These are phyloP conservation scores for Sebastes jordani DNA, from an alignment of 2,797 vertebrate genomes.

Conservation along the genomic window DNA sequence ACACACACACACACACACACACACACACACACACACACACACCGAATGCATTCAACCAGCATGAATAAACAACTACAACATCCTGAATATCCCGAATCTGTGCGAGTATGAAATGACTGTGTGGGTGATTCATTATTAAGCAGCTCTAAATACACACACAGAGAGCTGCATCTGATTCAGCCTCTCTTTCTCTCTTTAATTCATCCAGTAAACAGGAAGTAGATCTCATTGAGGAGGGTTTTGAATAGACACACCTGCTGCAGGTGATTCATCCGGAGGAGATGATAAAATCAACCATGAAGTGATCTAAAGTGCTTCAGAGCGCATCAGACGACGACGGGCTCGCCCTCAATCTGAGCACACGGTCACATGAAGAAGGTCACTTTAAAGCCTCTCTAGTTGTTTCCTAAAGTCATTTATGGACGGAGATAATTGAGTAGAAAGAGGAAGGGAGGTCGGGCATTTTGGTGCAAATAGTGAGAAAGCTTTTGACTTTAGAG, in stretches of 20 bases:
- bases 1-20: conserved; percentile 26
- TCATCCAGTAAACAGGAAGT: conserved; percentile 8
- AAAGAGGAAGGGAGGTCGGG: background rate
- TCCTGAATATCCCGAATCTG: conserved; percentile 32
- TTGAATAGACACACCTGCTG: conserved; percentile 47
- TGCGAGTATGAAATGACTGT: conserved; percentile 20
- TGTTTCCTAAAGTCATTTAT: background rate
- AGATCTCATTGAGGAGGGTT: background rate
- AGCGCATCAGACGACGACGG: background rate
- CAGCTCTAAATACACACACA: conserved; percentile 1
- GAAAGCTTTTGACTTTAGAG: background rate
- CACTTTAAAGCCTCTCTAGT: background rate
- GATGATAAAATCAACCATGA: background rate
- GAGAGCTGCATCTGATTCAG: too few species aligned
- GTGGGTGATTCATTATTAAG: conserved; percentile 39
- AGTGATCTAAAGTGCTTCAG: background rate
- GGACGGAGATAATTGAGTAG: background rate
- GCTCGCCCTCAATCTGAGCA: background rate
- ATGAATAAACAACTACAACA: conserved; percentile 30
- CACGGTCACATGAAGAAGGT: background rate
- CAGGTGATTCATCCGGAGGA: conserved; percentile 10
- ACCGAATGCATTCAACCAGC: conserved; percentile 18
- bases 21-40: conserved; percentile 8
- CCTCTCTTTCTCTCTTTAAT: background rate
- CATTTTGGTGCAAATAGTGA: background rate